These are phyloP conservation scores for Pherbina coryleti DNA, from an alignment of 2,888 invertebrate species.

Conservation along the genomic window DNA sequence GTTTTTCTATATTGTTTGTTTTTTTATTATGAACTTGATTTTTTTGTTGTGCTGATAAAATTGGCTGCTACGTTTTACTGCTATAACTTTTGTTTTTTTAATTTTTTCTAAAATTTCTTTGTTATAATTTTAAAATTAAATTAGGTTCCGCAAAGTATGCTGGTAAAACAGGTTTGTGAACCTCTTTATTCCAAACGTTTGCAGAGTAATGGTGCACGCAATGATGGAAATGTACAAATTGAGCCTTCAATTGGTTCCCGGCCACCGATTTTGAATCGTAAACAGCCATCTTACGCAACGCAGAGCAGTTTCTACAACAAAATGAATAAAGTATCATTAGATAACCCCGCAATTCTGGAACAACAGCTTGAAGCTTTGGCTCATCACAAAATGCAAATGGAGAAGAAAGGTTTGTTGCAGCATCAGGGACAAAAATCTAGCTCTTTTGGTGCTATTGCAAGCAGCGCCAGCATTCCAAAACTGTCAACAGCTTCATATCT, in stretches of 20 bases:
- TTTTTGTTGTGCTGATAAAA: constrained; percentile 12
- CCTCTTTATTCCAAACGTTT: constrained; percentile 82
- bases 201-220: constrained; percentile 67
- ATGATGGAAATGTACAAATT: constrained; percentile 16
- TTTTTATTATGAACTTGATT: constrained; percentile 1
- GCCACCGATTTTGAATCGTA: constrained; percentile 52
- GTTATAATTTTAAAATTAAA: constrained; percentile 13
- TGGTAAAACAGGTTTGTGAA: constrained; percentile 77
- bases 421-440: constrained; percentile 29
- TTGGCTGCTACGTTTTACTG: constrained; percentile 29
- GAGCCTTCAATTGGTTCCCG: not conserved
- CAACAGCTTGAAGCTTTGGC: constrained; percentile 68
- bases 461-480: constrained; percentile 50
- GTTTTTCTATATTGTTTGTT: not conserved
- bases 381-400: constrained; percentile 69
- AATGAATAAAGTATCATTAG: constrained; percentile 61
- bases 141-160: constrained; percentile 82
- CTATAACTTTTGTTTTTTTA: constrained; percentile 9
- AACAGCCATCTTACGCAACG: constrained; percentile 48
- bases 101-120: constrained; percentile 28
- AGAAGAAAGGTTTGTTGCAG: constrained; percentile 60
- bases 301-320: constrained; percentile 50
- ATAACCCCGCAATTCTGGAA: constrained; percentile 66
- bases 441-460: constrained; percentile 8
- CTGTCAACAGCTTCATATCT: constrained; percentile 54